Conservation (phyloP, 2,797 vertebrate genomes). For the Periparus ater region DNA sequence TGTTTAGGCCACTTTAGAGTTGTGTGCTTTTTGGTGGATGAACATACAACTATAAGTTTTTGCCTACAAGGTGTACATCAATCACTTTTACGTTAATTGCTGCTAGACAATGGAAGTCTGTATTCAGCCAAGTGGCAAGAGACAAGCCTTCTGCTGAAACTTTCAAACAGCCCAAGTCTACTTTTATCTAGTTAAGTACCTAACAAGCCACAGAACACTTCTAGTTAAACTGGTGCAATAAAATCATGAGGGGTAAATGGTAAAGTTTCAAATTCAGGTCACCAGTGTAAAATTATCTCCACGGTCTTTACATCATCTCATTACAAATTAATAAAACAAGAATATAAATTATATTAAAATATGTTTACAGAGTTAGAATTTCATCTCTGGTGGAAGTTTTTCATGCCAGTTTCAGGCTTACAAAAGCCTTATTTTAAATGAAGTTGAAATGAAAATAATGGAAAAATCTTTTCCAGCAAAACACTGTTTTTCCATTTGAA, state of each 20-base stretch:
- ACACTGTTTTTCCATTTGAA: not conserved
- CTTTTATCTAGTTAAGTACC: constrained; percentile 54
- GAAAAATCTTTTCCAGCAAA: not conserved
- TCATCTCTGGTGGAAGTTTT: not conserved
- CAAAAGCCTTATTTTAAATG: not conserved
- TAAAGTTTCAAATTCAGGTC: constrained; percentile 29
- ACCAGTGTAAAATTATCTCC: not conserved
- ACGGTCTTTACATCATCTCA: not conserved
- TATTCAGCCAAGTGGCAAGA: constrained; percentile 43
- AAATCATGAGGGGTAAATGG: constrained; percentile 41
- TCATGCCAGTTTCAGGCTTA: not conserved
- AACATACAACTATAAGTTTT: constrained; percentile 11
- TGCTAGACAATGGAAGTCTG: constrained; percentile 21
- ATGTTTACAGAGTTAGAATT: not conserved
- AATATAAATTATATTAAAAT: not conserved
- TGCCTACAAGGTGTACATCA: constrained; percentile 42
- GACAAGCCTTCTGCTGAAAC: constrained; percentile 61
- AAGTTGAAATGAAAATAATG: not conserved
- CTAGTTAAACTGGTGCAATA: constrained; percentile 38
- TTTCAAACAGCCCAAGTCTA: constrained; percentile 32
- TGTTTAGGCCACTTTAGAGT: constrained; percentile 53
- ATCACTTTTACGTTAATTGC: constrained; percentile 67
- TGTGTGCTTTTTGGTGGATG: not conserved
- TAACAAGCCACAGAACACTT: constrained; percentile 28
- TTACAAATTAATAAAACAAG: constrained; percentile 38